Evolutionary conservation across 1,140 invertebrate genomes (phyloP).

Genomic region (Acyrthosiphon pisum): DNA sequence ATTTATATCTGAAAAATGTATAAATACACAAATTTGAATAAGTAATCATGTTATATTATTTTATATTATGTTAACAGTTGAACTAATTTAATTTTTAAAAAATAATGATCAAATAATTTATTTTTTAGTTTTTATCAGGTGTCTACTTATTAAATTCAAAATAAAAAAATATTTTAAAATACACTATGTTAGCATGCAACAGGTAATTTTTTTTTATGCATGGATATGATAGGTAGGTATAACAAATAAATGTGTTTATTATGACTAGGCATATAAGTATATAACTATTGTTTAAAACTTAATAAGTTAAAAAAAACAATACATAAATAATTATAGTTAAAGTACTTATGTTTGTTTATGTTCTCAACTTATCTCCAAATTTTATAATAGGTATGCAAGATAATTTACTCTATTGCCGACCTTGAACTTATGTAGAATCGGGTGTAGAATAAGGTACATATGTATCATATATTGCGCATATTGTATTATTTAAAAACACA

Average conservation of each 20-base stretch:
- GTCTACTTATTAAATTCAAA: background rate
- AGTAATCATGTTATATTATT: background rate
- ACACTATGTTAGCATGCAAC: background rate
- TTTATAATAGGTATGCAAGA: background rate
- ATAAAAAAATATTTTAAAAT: background rate
- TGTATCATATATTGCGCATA: background rate
- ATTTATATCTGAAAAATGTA: conserved; percentile 35
- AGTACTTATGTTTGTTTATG: background rate
- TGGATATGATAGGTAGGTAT: too few species aligned
- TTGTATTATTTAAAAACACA: background rate
- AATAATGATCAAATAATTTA: background rate
- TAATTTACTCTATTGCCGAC: background rate
- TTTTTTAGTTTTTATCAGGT: background rate
- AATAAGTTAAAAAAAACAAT: background rate
- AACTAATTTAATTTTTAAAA: background rate
- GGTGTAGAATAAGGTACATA: background rate
- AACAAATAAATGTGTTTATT: background rate
- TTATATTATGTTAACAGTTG: background rate
- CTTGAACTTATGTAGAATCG: background rate
- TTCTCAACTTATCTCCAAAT: too few species aligned
- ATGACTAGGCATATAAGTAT: background rate
- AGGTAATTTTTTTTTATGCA: too few species aligned
- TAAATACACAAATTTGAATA: background rate
- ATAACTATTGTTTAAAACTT: background rate
- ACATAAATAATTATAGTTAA: background rate